Evolutionary conservation across 2,888 invertebrate species (phyloP), one percentile per base, ranked within the genome.

Genomic region (Clepsis dumicolana): DNA sequence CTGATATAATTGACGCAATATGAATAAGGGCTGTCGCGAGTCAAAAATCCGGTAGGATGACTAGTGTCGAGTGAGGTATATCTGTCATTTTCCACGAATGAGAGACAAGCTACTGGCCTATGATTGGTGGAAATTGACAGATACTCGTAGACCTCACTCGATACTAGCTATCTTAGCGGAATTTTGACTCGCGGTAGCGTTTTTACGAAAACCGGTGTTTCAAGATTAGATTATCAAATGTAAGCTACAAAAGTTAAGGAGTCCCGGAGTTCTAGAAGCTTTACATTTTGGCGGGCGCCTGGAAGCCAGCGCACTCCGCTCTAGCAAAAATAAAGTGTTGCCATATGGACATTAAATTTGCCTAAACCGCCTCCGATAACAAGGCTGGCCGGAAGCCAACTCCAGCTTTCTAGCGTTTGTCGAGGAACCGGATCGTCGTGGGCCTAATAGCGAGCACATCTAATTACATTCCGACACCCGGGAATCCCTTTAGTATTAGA

Each of bases 391-490:
- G 29, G 38, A 56, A 32, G 70, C 71, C 72, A 75, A 73, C 64
- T 35, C 48, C 41, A 64, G 64, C 63, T 60, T 61, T 64, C 68
- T 53, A 71, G 60, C 50, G 57, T 62, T 63, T 71, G 70, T 67
- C 56, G 65, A 71, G 70, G 74, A 57, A 70, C 71, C 64, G 65
- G 73, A 72, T 72, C 74, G 75, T 79, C 68, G 62, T 64, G 59
- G 62, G 68, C 56, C 70, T 67, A 73, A 65, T 73, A 65, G 64
- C 67, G 59, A 71, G 75, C 75, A 71, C 72, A 71, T 68, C 72
- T 79, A 80, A 81, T 80, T 81, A 78, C 76, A 79, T 77, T 77
- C 73, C 68, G 50, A 74, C 71, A 70, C 74, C 73, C 70, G 71
- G 73, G 59, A 59, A 52, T 61, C 61, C 65, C 65, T 70, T 61